Evolutionary conservation across 2,888 invertebrate species (phyloP).

Genomic region (Acleris holmiana): DNA sequence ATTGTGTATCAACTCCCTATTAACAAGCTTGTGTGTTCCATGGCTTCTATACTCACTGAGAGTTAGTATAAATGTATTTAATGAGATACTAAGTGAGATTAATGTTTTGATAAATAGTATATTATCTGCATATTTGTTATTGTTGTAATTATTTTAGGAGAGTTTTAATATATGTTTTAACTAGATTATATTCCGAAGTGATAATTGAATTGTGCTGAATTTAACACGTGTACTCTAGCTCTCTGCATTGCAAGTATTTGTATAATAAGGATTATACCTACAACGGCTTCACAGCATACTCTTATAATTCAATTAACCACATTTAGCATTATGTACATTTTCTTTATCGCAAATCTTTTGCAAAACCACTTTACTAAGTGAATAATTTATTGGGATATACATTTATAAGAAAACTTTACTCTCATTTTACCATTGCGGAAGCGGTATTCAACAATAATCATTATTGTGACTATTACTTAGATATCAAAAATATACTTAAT

Average conservation of each 20-base stretch:
- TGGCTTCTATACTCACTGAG: constrained; percentile 58
- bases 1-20: constrained; percentile 42
- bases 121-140: constrained; percentile 78
- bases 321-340: constrained; percentile 39
- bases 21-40: constrained; percentile 64
- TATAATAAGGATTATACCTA: constrained; percentile 47
- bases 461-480: constrained; percentile 11
- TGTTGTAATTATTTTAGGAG: constrained; percentile 82
- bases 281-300: constrained; percentile 58
- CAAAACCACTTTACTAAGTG: no score
- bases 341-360: constrained; percentile 20
- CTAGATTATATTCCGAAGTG: constrained; percentile 67
- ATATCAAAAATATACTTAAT: constrained; percentile 17
- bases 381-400: no score
- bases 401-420: no score
- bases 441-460: constrained; percentile 6
- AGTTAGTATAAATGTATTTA: constrained; percentile 69
- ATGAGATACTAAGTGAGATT: constrained; percentile 81
- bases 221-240: constrained; percentile 55
- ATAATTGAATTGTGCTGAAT: constrained; percentile 57
- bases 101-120: constrained; percentile 71
- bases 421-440: constrained; percentile 2
- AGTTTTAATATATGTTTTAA: constrained; percentile 80
- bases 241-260: constrained; percentile 54
- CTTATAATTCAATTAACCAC: constrained; percentile 45